phyloP scores from a whole-genome alignment of 2,113 vertebrate species.

The Marmota flaviventris region DNA sequence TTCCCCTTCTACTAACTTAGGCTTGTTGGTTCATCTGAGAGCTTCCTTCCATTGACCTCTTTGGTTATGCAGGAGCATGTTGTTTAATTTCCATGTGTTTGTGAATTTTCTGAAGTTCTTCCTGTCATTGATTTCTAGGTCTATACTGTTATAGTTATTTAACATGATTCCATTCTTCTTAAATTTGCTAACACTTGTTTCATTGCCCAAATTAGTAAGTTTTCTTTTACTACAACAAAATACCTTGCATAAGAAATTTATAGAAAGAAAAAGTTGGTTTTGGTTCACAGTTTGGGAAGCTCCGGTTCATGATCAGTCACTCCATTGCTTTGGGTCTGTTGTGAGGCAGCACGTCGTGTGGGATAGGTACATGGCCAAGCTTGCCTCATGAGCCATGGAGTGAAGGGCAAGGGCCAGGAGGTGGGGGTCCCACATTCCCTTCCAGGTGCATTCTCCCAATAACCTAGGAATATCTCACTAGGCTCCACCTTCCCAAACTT shows the following conservation, averaged over 20 bases:
- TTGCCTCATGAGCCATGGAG: background rate
- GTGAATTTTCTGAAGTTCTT: background rate
- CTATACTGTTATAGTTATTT: background rate
- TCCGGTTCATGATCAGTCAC: background rate
- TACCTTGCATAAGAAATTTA: background rate
- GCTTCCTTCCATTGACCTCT: background rate
- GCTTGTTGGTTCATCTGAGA: background rate
- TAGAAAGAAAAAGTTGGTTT: background rate
- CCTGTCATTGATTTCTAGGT: background rate
- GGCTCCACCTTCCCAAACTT: background rate
- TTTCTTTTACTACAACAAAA: background rate
- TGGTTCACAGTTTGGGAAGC: background rate
- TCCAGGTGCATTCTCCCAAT: background rate
- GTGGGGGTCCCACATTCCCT: background rate
- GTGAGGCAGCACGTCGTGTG: background rate
- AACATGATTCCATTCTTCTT: background rate
- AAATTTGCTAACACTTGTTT: background rate
- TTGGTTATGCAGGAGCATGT: background rate
- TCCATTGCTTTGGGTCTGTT: background rate
- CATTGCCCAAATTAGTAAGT: background rate
- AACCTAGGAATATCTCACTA: too few species aligned
- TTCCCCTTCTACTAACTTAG: background rate
- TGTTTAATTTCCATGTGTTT: background rate
- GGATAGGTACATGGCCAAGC: background rate
- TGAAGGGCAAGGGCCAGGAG: background rate